Conservation (phyloP, 2,113 vertebrate species). For the Sinocyclocheilus maitianheensis region DNA sequence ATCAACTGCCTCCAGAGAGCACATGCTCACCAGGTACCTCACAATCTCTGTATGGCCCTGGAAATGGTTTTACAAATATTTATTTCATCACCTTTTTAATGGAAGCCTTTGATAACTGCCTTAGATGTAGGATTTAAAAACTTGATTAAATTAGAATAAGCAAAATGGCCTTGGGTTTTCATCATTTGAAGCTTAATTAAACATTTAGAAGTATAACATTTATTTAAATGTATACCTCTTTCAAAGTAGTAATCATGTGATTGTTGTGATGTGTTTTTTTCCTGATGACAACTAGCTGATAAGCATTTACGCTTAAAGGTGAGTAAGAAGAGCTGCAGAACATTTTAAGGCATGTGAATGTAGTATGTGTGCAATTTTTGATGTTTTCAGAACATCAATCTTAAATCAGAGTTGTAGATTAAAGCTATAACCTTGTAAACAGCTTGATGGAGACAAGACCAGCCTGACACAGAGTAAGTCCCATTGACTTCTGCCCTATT, state of each 20-base stretch:
- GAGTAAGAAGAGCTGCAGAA: not conserved
- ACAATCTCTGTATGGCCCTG: constrained; percentile 83
- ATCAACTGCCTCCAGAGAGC: constrained; percentile 73
- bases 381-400: not conserved
- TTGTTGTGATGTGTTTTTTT: not conserved
- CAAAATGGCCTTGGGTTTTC: not conserved
- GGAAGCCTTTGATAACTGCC: not conserved
- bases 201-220: not conserved
- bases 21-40: constrained; percentile 68
- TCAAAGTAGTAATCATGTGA: not conserved
- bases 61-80: not conserved
- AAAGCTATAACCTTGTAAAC: constrained; percentile 69
- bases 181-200: not conserved
- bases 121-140: not conserved
- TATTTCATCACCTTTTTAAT: not conserved
- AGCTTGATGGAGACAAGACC: constrained; percentile 93
- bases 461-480: constrained; percentile 84
- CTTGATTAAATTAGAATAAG: not conserved
- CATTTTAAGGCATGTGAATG: not conserved
- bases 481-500: constrained; percentile 82
- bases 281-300: not conserved
- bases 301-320: not conserved
- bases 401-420: not conserved
- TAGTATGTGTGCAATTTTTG: not conserved
- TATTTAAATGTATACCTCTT: not conserved